Base-by-base conservation (phyloP, 2,113 vertebrate species). In the Carassius gibelio region DNA sequence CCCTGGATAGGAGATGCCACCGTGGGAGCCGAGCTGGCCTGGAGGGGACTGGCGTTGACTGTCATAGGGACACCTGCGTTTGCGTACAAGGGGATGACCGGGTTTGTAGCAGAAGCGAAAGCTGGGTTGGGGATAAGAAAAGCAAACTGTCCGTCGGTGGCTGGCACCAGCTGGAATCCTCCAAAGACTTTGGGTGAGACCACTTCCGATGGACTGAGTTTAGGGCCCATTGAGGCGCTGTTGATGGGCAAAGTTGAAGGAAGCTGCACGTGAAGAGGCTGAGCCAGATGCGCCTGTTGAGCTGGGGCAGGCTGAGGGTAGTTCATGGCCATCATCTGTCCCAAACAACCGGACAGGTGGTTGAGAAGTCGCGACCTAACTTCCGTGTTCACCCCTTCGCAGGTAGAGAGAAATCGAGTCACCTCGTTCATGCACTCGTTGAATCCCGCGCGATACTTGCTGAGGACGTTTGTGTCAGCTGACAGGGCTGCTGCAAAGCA, bases 381-480 rank as follows among this genome's bases (percentile, higher is more conserved):
- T 36, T 97, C 96, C 0, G 95, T 85, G 88, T 96, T 96, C 75
- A 97, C 95, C 21, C 96, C 96, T 84, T 97, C 96, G n/a, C 96
- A 96, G 86, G 94, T 95, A 48, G 96, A 96, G 74, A 97, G 90
- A 93, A 98, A 97, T 57, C 96, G 94, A 0, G 96, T 96, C 87
- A 96, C 95, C 90, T 97, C 95, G 66, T 96, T 97, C 95, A 97
- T 96, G 91, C 97, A 97, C 88, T 97, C 96, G 89, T 95, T 96
- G 93, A 98, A 97, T 87, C 97, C 97, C 0, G 97, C 96, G 26
- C 96, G 94, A 91, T 96, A 97, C 90, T 97, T 96, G 91, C 96
- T 96, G 3, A 96, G 91, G 84, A 97, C 96, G 0, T 94, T 94
- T 64, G 96, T 95, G 68, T 98, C 95, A 0, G 96, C 94, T 36